These are phyloP conservation scores for Thunnus albacares DNA, from an alignment of 2,797 vertebrate species.

Conservation along the genomic window DNA sequence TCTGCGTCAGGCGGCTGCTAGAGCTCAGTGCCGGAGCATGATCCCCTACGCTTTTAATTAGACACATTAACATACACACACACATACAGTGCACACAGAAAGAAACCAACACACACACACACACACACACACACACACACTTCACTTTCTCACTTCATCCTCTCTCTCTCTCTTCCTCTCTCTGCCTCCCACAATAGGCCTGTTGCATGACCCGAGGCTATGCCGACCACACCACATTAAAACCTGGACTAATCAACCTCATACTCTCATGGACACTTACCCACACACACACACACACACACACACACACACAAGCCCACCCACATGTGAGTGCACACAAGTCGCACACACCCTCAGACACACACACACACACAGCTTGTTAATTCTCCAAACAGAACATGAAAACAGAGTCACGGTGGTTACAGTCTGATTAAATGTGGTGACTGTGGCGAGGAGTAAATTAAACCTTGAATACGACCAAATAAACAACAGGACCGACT, in stretches of 20 bases:
- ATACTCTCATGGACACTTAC: constrained; percentile 84
- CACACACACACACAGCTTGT: constrained; percentile 55
- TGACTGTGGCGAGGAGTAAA: constrained; percentile 59
- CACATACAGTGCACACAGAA: constrained; percentile 33
- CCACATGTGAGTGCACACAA: constrained; percentile 26
- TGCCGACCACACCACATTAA: constrained; percentile 89
- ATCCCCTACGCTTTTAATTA: constrained; percentile 87
- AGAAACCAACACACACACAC: constrained; percentile 31
- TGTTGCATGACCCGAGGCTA: constrained; percentile 89
- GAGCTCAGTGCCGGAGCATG: constrained; percentile 81
- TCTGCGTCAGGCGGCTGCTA: constrained; percentile 80
- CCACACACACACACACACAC: constrained; percentile 45
- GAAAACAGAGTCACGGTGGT: constrained; percentile 50
- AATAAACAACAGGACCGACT: constrained; percentile 49
- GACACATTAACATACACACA: constrained; percentile 87
- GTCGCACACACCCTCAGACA: constrained; percentile 28
- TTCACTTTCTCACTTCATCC: constrained; percentile 53
- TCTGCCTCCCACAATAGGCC: constrained; percentile 80
- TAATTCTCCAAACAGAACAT: constrained; percentile 72
- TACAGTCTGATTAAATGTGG: constrained; percentile 69
- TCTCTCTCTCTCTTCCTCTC: constrained; percentile 45
- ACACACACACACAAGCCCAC: constrained; percentile 43
- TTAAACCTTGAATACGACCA: constrained; percentile 55
- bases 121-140: constrained; percentile 37
- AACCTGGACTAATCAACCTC: constrained; percentile 86